Base-by-base conservation (phyloP, 2,113 vertebrate genomes). In the Prinia subflava region DNA sequence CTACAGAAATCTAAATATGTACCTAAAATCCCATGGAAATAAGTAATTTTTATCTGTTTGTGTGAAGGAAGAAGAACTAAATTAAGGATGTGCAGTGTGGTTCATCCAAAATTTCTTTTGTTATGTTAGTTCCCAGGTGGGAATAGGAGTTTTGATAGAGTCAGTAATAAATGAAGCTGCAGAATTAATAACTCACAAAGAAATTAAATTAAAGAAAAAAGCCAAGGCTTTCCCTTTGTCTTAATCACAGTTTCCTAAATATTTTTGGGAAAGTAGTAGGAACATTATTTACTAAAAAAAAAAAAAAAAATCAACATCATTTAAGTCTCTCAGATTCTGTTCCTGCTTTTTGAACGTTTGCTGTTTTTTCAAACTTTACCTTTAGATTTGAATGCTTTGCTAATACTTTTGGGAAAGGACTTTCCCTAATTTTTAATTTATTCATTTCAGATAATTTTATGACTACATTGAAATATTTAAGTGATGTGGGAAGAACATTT, bases 161-260 rank as follows among this genome's bases (percentile, higher is more conserved):
- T 76, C 33, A 81, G 83, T 60, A 71, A 80, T 70, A 87, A 95
- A 60, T 77, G 56, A 90, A 83, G 47, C 71, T 71, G 41, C n/a
- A 90, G 64, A 83, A 92, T 94, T 93, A 83, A 56, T 92, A 63
- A 75, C 1, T 83, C 63, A 22, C 27, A 47, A 53, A 90, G 39
- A 35, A 74, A 44, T 90, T 93, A 80, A 93, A 91, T 93, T 68
- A 77, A 91, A 78, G 55, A 30, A 78, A 60, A 71, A 87, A 56
- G 7, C 3, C 12, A 67, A 60, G n/a, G 18, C 47, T 65, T 64
- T 46, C 33, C 25, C 27, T 90, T 67, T 52, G 3, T 63, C 35
- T 63, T 88, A 91, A 77, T 86, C 60, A 59, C 75, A 52, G 35
- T 77, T 92, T 18, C 31, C 24, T 69, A 60, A 62, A 55, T 81